Evolutionary conservation across 1,140 invertebrate species (phyloP).

Genomic region (Drosophila paulistorum): DNA sequence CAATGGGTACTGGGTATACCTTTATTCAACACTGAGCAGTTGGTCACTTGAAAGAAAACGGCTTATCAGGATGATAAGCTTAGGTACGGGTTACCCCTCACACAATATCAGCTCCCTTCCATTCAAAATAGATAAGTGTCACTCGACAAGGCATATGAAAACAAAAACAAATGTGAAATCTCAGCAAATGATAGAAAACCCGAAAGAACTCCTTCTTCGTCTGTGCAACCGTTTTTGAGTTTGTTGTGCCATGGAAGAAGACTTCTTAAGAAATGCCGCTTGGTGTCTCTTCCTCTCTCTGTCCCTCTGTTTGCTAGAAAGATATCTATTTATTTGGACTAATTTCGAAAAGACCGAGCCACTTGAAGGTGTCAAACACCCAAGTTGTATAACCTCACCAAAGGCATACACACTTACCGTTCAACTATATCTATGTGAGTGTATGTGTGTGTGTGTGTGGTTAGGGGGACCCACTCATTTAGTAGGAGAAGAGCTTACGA

Average conservation of each 20-base stretch:
- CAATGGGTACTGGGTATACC: neutral
- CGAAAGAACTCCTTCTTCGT: slow-evolving; percentile 1
- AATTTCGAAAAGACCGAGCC: slow-evolving; percentile 52
- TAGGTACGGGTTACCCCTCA: slow-evolving; percentile 32
- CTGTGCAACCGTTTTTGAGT: neutral
- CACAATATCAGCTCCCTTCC: slow-evolving; percentile 12
- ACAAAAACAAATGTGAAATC: slow-evolving; percentile 11
- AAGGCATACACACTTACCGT: slow-evolving; percentile 36
- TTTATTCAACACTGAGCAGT: slow-evolving; percentile 19
- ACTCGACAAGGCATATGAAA: slow-evolving; percentile 39
- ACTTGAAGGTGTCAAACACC: slow-evolving; percentile 71
- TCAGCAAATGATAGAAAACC: neutral
- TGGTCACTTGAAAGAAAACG: slow-evolving; percentile 39
- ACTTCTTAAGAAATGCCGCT: slow-evolving; percentile 24
- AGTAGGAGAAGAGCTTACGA: slow-evolving; percentile 20
- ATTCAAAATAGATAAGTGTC: slow-evolving; percentile 73
- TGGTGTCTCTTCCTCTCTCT: slow-evolving; percentile 29
- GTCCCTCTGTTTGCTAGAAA: slow-evolving; percentile 36
- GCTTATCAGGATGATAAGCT: slow-evolving; percentile 73
- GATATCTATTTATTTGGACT: slow-evolving; percentile 69
- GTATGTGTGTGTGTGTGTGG: neutral
- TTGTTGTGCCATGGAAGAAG: neutral
- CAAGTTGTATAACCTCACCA: slow-evolving; percentile 60
- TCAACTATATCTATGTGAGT: neutral
- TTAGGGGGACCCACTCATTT: slow-evolving; percentile 8